Evolutionary conservation across 2,797 vertebrate species (phyloP), one percentile per base, ranked within the genome.

Genomic region (Oreochromis grahami): DNA sequence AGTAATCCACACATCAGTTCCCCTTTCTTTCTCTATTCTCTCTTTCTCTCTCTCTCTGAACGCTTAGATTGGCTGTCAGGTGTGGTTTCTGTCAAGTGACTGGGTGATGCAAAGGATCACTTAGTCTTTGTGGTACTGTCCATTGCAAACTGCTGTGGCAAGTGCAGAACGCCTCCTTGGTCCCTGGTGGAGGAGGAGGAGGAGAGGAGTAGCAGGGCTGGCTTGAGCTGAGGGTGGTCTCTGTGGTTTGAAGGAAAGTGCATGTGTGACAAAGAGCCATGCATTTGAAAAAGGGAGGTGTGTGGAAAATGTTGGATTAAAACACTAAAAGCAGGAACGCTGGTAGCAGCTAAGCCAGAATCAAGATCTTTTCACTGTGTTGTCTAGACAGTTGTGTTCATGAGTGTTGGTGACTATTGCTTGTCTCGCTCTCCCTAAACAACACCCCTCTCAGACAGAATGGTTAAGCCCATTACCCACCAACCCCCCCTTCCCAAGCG

Each of bases 21-120:
- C 41, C 38, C 82, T 90, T 79, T 77, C 81, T 86, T 48, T 78
- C 85, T 87, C 92, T 78, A 19, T 43, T 76, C 76, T 91, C 84
- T 86, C 90, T 88, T 81, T 79, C 41, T 80, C 77, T 53, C 87
- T 82, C 74, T 80, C 87, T 84, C 74, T 86, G 89, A 86, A 48
- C 7, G 21, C 84, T 17, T 94, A 97, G 97, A 97, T 95, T 94
- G 97, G 94, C 96, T 98, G 98, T 98, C 97, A 98, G 97, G 95
- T 97, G 95, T 90, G 96, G 97, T 98, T 97, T 97, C 97, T 97
- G 97, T 98, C 98, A 98, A 97, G 97, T 95, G 95, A 96, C 95
- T 95, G 96, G 95, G 94, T 94, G 92, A 94, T 96, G 96, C 93
- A 96, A 96, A 96, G 95, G 95, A 97, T 98, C 96, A 98, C 95